A percentile compares a stretch with the other conserved stretches of the same genome.
These are phyloP conservation scores for Pseudochirops cupreus DNA, from an alignment of 2,797 vertebrate species.

Conservation along the genomic window DNA sequence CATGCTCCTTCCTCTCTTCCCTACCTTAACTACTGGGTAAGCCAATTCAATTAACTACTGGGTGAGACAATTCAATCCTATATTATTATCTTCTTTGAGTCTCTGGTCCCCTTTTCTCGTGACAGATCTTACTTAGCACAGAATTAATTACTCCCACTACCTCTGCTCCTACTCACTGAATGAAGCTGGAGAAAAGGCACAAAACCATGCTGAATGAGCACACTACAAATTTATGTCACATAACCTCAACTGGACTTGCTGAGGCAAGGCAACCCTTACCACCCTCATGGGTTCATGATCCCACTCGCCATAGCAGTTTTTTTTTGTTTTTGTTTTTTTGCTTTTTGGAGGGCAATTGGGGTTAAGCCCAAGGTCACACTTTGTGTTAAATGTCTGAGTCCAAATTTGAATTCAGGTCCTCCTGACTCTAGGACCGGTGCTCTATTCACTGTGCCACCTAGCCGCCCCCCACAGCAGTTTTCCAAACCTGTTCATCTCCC, in stretches of 20 bases:
- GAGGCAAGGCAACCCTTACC: not conserved
- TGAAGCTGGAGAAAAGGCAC: not conserved
- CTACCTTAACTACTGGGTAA: not conserved
- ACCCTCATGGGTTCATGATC: not conserved
- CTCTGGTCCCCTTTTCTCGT: not conserved
- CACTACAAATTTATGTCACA: not conserved
- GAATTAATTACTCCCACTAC: not conserved
- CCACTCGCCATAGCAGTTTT: not conserved
- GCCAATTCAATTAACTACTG: not conserved
- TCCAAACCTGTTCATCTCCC: not conserved
- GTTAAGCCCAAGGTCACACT: too few relatives aligned
- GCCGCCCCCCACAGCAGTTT: not conserved
- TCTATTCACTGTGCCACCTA: too few relatives aligned
- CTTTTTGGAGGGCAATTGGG: too few relatives aligned
- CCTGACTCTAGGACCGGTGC: too few relatives aligned
- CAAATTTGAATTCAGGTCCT: too few relatives aligned
- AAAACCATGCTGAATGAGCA: not conserved
- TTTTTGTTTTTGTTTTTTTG: too few relatives aligned
- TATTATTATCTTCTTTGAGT: not conserved
- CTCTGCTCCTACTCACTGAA: not conserved
- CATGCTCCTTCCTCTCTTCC: not conserved
- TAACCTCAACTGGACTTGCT: not conserved
- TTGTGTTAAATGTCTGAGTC: too few relatives aligned
- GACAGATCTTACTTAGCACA: not conserved
- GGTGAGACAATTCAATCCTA: not conserved